Conservation (phyloP, 2,113 vertebrate genomes). For the Cranoglanis bouderius region DNA sequence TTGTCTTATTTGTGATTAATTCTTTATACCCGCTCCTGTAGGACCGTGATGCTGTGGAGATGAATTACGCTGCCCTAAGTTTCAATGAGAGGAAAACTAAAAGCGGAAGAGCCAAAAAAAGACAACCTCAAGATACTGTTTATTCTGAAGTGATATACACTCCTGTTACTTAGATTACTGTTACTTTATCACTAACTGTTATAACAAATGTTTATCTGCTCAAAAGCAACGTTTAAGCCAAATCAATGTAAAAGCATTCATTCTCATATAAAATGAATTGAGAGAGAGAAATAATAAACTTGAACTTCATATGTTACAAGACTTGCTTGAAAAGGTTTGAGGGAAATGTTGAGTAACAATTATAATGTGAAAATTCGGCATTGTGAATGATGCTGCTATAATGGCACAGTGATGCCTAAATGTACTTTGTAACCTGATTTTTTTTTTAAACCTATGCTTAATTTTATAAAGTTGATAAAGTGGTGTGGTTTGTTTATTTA, state of each 20-base stretch:
- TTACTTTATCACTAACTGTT: background rate
- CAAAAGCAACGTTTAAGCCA: background rate
- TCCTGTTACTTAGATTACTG: conserved; percentile 55
- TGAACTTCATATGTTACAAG: background rate
- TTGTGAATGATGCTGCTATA: background rate
- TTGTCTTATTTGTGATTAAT: too few species aligned
- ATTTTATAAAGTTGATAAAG: background rate
- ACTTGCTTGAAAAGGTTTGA: background rate
- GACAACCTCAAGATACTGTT: background rate
- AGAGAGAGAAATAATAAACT: background rate
- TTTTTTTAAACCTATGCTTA: background rate
- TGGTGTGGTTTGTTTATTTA: background rate
- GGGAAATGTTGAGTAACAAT: too few species aligned
- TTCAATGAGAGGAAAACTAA: background rate
- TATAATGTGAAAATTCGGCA: background rate
- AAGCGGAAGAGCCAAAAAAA: background rate
- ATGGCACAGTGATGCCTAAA: background rate
- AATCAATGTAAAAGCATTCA: background rate
- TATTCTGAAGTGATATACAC: background rate
- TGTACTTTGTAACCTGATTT: too few species aligned
- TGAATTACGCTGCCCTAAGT: background rate
- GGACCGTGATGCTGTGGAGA: background rate
- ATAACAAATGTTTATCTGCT: background rate
- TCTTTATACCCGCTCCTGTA: background rate
- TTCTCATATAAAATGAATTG: background rate